Conservation (phyloP, 2,113 vertebrate species). For the Thunnus maccoyii region DNA sequence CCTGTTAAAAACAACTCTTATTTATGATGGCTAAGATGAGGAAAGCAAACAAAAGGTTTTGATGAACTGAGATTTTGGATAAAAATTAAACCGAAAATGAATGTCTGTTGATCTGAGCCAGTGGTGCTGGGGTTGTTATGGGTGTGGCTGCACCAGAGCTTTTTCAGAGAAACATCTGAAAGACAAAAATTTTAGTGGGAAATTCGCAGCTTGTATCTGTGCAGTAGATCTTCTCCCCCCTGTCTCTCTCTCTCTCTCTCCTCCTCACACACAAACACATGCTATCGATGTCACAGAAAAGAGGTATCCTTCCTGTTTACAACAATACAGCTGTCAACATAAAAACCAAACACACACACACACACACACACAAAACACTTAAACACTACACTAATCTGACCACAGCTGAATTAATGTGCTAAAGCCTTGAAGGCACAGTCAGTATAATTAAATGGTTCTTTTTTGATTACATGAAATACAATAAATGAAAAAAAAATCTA, state of each 20-base stretch:
- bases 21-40: neutral
- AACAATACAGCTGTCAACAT: conserved; percentile 48
- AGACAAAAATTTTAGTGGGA: conserved; percentile 28
- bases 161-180: conserved; percentile 33
- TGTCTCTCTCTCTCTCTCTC: neutral
- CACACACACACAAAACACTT: neutral
- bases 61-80: conserved; percentile 18
- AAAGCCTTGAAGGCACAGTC: neutral
- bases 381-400: too few relatives aligned
- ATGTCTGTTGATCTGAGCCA: conserved; percentile 24
- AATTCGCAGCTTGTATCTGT: conserved; percentile 33
- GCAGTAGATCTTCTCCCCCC: neutral
- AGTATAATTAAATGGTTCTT: too few relatives aligned
- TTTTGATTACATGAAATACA: neutral
- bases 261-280: neutral
- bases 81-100: conserved; percentile 14
- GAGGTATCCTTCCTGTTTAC: conserved; percentile 66
- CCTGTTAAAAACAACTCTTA: neutral
- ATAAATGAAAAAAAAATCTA: neutral
- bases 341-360: neutral
- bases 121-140: conserved; percentile 14
- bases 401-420: too few relatives aligned
- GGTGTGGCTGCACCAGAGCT: conserved; percentile 23
- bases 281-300: conserved; percentile 24
- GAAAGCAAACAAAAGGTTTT: neutral